Base-by-base conservation (phyloP, 2,888 invertebrate genomes). In the Zygaena filipendulae region DNA sequence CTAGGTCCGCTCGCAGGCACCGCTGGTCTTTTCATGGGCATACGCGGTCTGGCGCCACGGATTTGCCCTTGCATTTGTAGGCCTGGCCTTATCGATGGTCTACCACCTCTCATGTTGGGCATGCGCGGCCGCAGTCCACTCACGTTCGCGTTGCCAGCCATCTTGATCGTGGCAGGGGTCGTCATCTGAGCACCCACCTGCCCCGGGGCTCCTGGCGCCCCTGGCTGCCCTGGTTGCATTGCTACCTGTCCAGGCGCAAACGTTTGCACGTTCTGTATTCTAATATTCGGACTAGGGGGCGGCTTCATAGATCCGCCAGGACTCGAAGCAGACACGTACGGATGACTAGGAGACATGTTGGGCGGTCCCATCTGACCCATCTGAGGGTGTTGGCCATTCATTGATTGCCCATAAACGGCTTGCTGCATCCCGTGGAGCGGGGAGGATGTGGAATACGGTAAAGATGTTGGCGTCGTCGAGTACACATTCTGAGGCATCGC, bases 361-460 rank as follows among this genome's bases (percentile, higher is more conserved):
- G 62, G 60, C 0, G 59, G 59, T 2, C 59, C 59, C 52, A 59
- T 57, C 2, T 59, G 46, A n/a, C 64, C 62, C 60, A 63, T 62
- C 30, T 45, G 49, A 3, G 52, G 52, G 13, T 60, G 34, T 26
- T 53, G 61, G 22, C 38, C 35, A 6, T 51, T 40, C 4, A 59
- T 33, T 4, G 51, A 45, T 39, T 70, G 71, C 2, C 70, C 74
- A 38, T 77, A 79, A 2, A 69, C 68, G 2, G 70, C 50, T 33
- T 77, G 75, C 35, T 79, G 77, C 77, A 79, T 77, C 26, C 66
- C 59, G 43, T 79, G 79, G 14, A 79, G 55, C 2, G 77, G 75
- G 2, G 72, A 69, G 5, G 58, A 44, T 9, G 49, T 39, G 4
- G 75, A 66, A 38, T 67, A 75, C 3, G 62, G 55, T 2, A 63